A percentile compares a stretch with the other conserved stretches of the same genome.
phyloP scores from a whole-genome alignment of 2,113 vertebrate species.

The Lepisosteus oculatus region DNA sequence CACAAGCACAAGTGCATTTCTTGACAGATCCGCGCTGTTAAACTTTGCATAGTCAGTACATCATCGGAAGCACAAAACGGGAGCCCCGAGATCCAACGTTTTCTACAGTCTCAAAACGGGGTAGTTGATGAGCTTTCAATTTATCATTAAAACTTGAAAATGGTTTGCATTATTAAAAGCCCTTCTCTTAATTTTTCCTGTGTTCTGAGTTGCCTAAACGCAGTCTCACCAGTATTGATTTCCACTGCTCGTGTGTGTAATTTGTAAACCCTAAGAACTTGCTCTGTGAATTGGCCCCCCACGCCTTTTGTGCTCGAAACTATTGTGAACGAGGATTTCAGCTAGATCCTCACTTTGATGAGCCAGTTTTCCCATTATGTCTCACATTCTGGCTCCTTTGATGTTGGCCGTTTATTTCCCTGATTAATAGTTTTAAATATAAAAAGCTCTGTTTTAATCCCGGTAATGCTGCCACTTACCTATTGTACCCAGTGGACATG shows the following conservation, averaged over 20 bases:
- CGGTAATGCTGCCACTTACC: constrained; percentile 57
- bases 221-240: constrained; percentile 27
- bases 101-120: no score
- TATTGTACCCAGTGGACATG: constrained; percentile 51
- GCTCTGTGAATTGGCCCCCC: constrained; percentile 63
- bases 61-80: no score
- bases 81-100: no score
- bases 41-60: no score
- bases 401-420: constrained; percentile 67
- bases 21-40: no score
- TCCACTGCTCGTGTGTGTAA: constrained; percentile 64
- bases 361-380: constrained; percentile 62
- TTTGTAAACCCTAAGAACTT: constrained; percentile 66
- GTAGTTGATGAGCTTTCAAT: no score
- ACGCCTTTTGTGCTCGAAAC: constrained; percentile 51
- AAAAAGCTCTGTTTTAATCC: constrained; percentile 57
- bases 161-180: no score
- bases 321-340: constrained; percentile 62
- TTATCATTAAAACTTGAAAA: no score
- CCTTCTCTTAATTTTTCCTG: no score
- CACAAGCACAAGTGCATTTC: no score
- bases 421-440: constrained; percentile 71
- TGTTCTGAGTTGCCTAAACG: no score
- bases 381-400: constrained; percentile 66
- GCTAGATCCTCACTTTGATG: constrained; percentile 65